Evolutionary conservation across 1,140 invertebrate genomes (phyloP).

Genomic region (Papilio dardanus): DNA sequence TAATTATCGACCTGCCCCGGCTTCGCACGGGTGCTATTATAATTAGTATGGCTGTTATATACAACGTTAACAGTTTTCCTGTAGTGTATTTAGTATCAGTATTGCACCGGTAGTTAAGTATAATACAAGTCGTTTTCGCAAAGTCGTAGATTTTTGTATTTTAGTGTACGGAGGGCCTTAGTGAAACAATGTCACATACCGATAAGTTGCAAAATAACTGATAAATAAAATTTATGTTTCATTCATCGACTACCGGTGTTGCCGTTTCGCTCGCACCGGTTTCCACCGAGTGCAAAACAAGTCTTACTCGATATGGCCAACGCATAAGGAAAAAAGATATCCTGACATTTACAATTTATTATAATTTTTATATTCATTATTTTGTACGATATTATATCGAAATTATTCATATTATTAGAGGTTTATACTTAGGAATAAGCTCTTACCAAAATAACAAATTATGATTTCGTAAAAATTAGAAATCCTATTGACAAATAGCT

Average conservation of each 20-base stretch:
- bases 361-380: no score
- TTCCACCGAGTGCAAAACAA: not conserved
- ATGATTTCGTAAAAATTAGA: not conserved
- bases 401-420: not conserved
- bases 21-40: no score
- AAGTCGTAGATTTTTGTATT: no score
- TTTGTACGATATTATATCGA: not conserved
- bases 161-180: no score
- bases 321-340: not conserved
- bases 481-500: not conserved
- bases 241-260: slow-evolving; percentile 7
- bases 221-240: not conserved
- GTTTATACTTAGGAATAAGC: not conserved
- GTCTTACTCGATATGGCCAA: not conserved
- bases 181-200: not conserved
- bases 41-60: no score
- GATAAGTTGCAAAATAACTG: not conserved
- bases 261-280: not conserved
- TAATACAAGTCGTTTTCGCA: no score
- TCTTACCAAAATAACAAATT: not conserved
- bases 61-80: no score
- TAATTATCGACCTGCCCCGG: no score
- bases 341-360: not conserved
- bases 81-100: no score
- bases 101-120: no score